Evolutionary conservation across 30 jellyfish, hydroid and myxozoan species (phyloP).

Genomic region (Aurelia aurita complex sp. Pacific): DNA sequence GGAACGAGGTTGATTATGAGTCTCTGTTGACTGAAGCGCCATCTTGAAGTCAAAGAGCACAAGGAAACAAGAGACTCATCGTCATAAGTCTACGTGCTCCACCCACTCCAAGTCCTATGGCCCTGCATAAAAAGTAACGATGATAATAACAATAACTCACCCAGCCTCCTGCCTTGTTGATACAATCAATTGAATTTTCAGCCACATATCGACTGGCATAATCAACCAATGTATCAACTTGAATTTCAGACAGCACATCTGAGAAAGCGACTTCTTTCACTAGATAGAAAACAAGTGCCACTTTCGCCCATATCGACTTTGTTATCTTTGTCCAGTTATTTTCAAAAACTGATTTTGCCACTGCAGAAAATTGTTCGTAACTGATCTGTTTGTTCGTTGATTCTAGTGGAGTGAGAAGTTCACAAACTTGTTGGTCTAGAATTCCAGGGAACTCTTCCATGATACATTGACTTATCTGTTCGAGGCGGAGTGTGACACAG

Average conservation of each 20-base stretch:
- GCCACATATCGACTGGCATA: constrained; percentile 70
- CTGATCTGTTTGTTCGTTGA: constrained; percentile 5
- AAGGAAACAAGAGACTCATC: no score
- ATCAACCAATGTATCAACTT: constrained; percentile 68
- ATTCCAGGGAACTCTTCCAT: constrained; percentile 60
- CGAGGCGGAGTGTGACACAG: constrained; percentile 55
- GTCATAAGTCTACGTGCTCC: no score
- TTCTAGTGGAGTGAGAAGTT: constrained; percentile 48
- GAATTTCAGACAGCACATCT: not conserved
- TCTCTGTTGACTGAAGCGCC: no score
- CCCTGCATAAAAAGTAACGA: not conserved
- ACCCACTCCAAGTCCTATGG: no score
- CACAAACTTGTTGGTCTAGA: constrained; percentile 30
- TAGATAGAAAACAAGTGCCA: constrained; percentile 63
- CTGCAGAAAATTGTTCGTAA: constrained; percentile 61
- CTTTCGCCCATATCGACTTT: constrained; percentile 56
- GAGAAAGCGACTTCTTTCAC: constrained; percentile 25
- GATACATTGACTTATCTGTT: constrained; percentile 46
- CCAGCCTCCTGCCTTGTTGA: constrained; percentile 63
- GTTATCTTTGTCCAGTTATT: constrained; percentile 30
- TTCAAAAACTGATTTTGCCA: constrained; percentile 53
- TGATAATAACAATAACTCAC: constrained; percentile 17
- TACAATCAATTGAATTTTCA: constrained; percentile 33
- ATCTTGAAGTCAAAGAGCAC: no score
- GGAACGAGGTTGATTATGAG: no score